A percentile compares a stretch with the other conserved stretches of the same genome.
Conservation (phyloP, 2,797 vertebrate species). For the Fistularia commersonii region DNA sequence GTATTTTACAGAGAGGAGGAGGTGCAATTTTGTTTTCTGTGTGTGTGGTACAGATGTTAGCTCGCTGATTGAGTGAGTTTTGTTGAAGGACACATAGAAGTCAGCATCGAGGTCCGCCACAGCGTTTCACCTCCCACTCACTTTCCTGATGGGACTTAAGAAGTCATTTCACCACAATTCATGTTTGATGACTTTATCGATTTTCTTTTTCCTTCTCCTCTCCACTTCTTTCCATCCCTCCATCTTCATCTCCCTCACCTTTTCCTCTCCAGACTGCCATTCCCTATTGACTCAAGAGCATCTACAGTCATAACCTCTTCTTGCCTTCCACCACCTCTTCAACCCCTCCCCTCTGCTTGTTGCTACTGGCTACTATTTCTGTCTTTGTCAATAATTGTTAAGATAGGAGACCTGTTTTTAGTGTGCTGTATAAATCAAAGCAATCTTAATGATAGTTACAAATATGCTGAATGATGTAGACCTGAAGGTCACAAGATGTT, state of each 20-base stretch:
- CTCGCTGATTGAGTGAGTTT: constrained; percentile 47
- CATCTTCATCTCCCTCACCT: constrained; percentile 33
- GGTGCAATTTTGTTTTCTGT: neutral
- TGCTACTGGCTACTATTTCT: constrained; percentile 30
- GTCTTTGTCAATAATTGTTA: constrained; percentile 23
- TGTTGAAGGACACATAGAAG: constrained; percentile 67
- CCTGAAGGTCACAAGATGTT: too few species aligned
- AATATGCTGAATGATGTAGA: too few species aligned
- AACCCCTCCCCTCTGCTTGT: neutral
- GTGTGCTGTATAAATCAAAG: too few species aligned
- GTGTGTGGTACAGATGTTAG: constrained; percentile 25
- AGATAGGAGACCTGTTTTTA: too few species aligned
- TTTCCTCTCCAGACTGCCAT: constrained; percentile 23
- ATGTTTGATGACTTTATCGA: constrained; percentile 81
- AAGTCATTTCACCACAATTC: constrained; percentile 76
- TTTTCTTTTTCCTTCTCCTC: constrained; percentile 56
- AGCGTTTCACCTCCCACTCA: constrained; percentile 47
- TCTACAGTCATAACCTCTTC: constrained; percentile 29
- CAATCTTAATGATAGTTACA: too few species aligned
- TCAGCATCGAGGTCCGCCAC: constrained; percentile 32
- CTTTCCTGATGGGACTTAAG: constrained; percentile 69
- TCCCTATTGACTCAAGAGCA: constrained; percentile 53
- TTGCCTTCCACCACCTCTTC: constrained; percentile 10
- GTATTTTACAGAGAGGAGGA: too few species aligned
- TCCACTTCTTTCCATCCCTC: constrained; percentile 28